These are phyloP conservation scores for Semotilus atromaculatus DNA, from an alignment of 2,797 vertebrate species.

Conservation along the genomic window DNA sequence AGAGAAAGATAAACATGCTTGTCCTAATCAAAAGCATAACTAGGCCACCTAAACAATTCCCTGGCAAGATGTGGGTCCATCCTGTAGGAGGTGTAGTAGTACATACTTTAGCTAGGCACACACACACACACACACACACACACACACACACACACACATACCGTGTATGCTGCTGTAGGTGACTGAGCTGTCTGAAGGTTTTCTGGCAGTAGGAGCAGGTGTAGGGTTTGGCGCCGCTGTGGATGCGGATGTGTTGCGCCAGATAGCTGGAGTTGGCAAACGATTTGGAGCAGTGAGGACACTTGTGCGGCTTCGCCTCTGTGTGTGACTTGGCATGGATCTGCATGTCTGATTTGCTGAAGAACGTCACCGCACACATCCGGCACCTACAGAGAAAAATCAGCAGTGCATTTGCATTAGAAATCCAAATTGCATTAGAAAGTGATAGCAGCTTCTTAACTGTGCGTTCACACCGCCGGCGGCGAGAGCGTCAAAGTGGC, in stretches of 20 bases:
- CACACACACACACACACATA: constrained; percentile 64
- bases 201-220: constrained; percentile 99
- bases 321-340: constrained; percentile 97
- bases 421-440: background rate
- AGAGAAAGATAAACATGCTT: constrained; percentile 3
- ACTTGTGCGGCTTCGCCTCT: constrained; percentile 99
- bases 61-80: background rate
- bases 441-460: background rate
- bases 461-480: no score
- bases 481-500: no score
- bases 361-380: constrained; percentile 98
- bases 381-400: constrained; percentile 82
- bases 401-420: background rate
- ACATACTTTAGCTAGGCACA: background rate
- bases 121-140: background rate
- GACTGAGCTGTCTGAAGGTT: constrained; percentile 98
- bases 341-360: constrained; percentile 99
- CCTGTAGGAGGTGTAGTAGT: background rate
- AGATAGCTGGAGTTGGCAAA: constrained; percentile 99
- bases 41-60: background rate
- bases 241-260: constrained; percentile 98
- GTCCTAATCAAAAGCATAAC: background rate
- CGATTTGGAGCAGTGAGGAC: constrained; percentile 98
- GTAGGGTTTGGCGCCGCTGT: constrained; percentile 98
- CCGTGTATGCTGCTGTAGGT: constrained; percentile 99